Evolutionary conservation across 2,113 vertebrate genomes (phyloP).

Genomic region (Nicator chloris): DNA sequence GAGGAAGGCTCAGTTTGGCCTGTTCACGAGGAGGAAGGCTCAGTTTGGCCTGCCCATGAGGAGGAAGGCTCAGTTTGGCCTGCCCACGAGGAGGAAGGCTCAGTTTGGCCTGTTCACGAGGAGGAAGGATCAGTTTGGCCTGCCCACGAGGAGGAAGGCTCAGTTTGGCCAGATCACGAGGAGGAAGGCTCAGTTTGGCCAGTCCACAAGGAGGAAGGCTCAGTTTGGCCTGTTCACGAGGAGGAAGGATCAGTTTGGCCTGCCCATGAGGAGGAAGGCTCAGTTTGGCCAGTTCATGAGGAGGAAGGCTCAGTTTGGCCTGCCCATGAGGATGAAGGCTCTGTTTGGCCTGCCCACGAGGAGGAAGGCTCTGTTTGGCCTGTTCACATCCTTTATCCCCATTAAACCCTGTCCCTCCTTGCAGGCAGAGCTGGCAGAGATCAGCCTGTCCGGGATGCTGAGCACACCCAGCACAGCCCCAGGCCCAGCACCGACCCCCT

Average conservation of each 20-base stretch:
- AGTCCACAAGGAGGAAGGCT: no score
- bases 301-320: background rate
- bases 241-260: background rate
- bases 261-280: background rate
- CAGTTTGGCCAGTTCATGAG: background rate
- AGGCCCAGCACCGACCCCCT: accelerated
- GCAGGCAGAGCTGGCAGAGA: background rate
- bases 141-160: background rate
- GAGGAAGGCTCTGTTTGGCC: background rate
- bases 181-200: background rate
- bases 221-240: accelerated
- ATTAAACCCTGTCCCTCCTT: background rate
- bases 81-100: background rate
- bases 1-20: background rate
- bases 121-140: background rate
- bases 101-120: background rate
- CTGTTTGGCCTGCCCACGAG: background rate
- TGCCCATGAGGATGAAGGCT: background rate
- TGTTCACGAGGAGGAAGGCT: background rate
- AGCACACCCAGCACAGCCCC: background rate
- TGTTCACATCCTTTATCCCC: background rate
- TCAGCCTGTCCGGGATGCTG: background rate
- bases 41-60: background rate
- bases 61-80: background rate
- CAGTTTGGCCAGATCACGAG: background rate